Base-by-base conservation (phyloP, 2,888 invertebrate species). In the Abrostola tripartita region DNA sequence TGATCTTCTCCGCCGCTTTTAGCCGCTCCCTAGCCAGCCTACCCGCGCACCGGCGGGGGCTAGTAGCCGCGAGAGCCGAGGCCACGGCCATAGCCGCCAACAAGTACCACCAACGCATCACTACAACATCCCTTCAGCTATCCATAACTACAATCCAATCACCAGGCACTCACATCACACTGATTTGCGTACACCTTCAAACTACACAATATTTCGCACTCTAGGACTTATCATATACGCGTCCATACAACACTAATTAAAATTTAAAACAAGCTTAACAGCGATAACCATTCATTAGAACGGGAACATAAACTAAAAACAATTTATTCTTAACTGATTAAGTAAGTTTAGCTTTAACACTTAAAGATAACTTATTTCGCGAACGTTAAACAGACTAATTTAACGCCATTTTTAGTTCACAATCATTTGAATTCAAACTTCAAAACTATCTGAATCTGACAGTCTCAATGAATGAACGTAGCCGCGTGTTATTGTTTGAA, bases 1-100 rank as follows among this genome's bases (percentile, higher is more conserved):
- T 79, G 68, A 94, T 88, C 82, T 94, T 94, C 74, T 94, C 94
- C 0, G 93, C 94, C 0, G 94, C 94, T 66, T 94, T 94, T 35
- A 94, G 80, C 24, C 94, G 71, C 69, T 94, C 94, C 37, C 91
- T 76, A n/a, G 94, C 94, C 24, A 92, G 78, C 24, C 91, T 83
- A 1, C 94, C 93, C 4, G 93, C 88, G 65, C 94, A 94, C 5
- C 93, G 88, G 35, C 93, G 86, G 0, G 88, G 90, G 1, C 85
- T 82, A 0, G 81, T 71, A 52, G 75, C 68, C 51, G 79, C 66
- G 2, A 68, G 73, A 37, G 77, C 71, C 54, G 58, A 81, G 76
- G 72, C 76, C 9, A 76, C 71, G 74, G 78, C 78, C 59, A 76
- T 61, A 11, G 66, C 78, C 79, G 59, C 61, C 37, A 78, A 37